Evolutionary conservation across 2,113 vertebrate genomes (phyloP), one percentile per base, ranked within the genome.

Genomic region (Polyodon spathula): DNA sequence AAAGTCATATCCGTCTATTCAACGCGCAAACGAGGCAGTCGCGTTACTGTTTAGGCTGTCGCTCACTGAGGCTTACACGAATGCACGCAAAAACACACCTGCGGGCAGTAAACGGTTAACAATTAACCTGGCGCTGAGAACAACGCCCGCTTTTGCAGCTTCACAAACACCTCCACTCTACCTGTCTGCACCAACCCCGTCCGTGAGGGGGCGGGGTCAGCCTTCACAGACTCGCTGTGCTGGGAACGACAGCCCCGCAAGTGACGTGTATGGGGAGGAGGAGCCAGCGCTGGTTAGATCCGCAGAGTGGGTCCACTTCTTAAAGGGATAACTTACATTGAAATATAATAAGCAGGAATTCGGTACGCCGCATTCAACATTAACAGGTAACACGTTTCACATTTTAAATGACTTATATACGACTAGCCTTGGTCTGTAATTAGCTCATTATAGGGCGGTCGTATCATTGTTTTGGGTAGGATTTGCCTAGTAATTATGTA

Each of bases 181-280:
- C n/a, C n/a, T n/a, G n/a, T n/a, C n/a, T n/a, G n/a, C n/a, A n/a
- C n/a, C n/a, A n/a, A n/a, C n/a, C n/a, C n/a, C n/a, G n/a, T n/a
- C 12, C 37, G 10, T 37, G 15, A 27, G 44, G 41, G 50, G 58
- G 51, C 67, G 58, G 40, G 5, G 6, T 8, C 5, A 5, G 1
- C 10, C n/a, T 12, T n/a, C n/a, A 5, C 46, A 10, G 7, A 4
- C 7, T 50, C 10, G 50, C 50, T 48, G 51, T 37, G 37, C n/a
- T 43, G 51, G 60, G 50, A 37, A 50, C 54, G n/a, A 54, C 40
- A n/a, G 56, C 16, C 40, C n/a, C 37, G 17, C 16, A 27, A 48
- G 63, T 65, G 63, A 65, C 63, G 63, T 60, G 37, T 39, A 60
- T 63, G 51, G 61, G 60, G 40, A 17, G 52, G 57, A 57, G 46